Evolutionary conservation across 2,113 vertebrate species (phyloP).

Genomic region (Perognathus longimembris): DNA sequence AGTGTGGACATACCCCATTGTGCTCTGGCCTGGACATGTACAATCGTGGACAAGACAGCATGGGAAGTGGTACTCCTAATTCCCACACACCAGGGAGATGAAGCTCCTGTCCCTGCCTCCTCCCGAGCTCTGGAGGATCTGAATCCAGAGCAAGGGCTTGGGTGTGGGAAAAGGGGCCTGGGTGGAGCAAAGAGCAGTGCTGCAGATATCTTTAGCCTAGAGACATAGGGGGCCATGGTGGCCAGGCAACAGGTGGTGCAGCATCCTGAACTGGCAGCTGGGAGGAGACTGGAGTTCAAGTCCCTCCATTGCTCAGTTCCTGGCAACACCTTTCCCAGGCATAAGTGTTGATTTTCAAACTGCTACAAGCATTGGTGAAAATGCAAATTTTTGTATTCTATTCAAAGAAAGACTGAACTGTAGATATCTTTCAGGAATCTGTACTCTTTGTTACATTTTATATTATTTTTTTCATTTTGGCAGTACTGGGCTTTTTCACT

Average conservation of each 20-base stretch:
- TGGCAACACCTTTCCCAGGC: neutral
- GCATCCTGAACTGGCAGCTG: neutral
- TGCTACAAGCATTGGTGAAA: neutral
- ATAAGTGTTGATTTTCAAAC: neutral
- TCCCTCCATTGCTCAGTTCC: neutral
- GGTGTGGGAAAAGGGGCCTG: rapidly evolving
- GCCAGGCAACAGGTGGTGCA: neutral
- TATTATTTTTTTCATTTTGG: too few species aligned
- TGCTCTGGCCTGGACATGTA: neutral
- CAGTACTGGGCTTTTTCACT: too few species aligned
- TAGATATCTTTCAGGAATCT: neutral
- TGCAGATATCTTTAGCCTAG: neutral
- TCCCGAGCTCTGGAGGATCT: neutral
- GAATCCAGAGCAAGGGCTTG: neutral
- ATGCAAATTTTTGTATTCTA: neutral
- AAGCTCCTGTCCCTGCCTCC: neutral
- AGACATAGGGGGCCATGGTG: neutral
- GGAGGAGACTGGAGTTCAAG: neutral
- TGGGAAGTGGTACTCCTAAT: rapidly evolving
- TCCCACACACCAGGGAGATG: rapidly evolving
- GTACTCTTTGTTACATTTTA: too few species aligned
- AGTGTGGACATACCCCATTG: rapidly evolving
- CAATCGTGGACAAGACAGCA: rapidly evolving
- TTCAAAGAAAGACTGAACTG: neutral
- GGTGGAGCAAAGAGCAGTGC: rapidly evolving